Percentiles rank a stretch among this genome's conserved stretches.
Conservation (phyloP, 2,113 vertebrate species). For the Rhinogobius similis region DNA sequence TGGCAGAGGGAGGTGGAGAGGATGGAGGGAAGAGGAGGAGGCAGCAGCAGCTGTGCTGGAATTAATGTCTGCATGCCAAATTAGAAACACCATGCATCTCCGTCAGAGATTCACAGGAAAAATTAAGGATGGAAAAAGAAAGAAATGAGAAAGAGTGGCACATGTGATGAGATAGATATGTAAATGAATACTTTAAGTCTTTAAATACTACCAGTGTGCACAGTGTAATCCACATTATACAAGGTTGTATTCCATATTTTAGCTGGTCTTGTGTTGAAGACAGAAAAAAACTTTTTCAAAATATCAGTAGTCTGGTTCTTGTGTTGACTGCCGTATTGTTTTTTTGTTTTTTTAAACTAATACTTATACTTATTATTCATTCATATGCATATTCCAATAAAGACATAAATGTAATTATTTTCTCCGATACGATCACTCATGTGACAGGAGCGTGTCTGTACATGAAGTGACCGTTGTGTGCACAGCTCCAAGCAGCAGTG, state of each 20-base stretch:
- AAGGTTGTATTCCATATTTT: not conserved
- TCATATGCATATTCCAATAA: not conserved
- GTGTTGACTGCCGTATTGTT: not conserved
- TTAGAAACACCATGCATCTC: slow-evolving; percentile 88
- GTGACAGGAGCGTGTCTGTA: slow-evolving; percentile 16
- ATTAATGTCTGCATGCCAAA: slow-evolving; percentile 90
- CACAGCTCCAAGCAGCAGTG: slow-evolving; percentile 50
- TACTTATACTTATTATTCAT: no score
- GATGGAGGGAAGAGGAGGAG: slow-evolving; percentile 74
- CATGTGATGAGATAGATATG: slow-evolving; percentile 32
- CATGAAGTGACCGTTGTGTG: slow-evolving; percentile 38
- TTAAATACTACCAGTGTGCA: not conserved
- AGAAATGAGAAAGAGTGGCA: slow-evolving; percentile 40
- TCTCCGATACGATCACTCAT: slow-evolving; percentile 7
- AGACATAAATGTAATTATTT: not conserved
- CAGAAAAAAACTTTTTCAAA: not conserved
- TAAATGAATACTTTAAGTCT: slow-evolving; percentile 43
- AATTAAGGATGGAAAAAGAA: slow-evolving; percentile 36
- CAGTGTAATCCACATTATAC: not conserved
- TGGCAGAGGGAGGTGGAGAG: slow-evolving; percentile 55
- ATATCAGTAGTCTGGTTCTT: not conserved
- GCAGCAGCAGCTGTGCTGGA: slow-evolving; percentile 89
- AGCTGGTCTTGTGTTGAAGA: not conserved
- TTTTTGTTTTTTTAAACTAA: not conserved
- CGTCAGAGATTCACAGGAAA: slow-evolving; percentile 78